phyloP scores from a whole-genome alignment of 2,797 vertebrate genomes.

The Danio albolineatus region DNA sequence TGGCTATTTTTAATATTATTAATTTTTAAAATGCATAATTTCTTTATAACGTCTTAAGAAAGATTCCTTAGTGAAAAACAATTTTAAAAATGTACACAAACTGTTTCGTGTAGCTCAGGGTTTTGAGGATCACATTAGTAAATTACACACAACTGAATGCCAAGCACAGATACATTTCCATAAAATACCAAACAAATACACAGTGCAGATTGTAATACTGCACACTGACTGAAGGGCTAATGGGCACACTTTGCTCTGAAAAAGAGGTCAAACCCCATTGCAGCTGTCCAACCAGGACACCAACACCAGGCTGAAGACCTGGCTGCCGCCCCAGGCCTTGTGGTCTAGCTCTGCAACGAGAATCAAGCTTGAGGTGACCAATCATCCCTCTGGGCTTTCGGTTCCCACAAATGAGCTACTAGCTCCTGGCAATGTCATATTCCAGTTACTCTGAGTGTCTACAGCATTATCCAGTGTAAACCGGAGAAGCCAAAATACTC shows the following conservation, averaged over 20 bases:
- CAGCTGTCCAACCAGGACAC: constrained; percentile 23
- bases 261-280: constrained; percentile 1
- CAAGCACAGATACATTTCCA: background rate
- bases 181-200: background rate
- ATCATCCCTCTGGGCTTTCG: constrained; percentile 14
- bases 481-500: constrained; percentile 39
- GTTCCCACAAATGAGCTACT: constrained; percentile 26
- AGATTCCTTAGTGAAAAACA: background rate
- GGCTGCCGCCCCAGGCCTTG: constrained; percentile 24
- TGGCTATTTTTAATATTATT: no score
- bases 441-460: constrained; percentile 18
- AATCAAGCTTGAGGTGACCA: constrained; percentile 3
- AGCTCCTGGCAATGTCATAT: constrained; percentile 25
- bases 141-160: background rate
- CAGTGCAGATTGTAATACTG: background rate
- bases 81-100: no score
- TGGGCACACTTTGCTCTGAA: background rate
- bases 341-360: constrained; percentile 37
- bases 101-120: no score
- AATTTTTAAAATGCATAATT: no score
- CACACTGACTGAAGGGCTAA: background rate
- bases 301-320: constrained; percentile 4
- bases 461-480: background rate
- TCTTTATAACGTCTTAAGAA: background rate
- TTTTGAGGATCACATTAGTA: background rate